A percentile compares a stretch with the other conserved stretches of the same genome.
Evolutionary conservation across 2,113 vertebrate genomes (phyloP).

Genomic region (Amphiprion ocellaris): DNA sequence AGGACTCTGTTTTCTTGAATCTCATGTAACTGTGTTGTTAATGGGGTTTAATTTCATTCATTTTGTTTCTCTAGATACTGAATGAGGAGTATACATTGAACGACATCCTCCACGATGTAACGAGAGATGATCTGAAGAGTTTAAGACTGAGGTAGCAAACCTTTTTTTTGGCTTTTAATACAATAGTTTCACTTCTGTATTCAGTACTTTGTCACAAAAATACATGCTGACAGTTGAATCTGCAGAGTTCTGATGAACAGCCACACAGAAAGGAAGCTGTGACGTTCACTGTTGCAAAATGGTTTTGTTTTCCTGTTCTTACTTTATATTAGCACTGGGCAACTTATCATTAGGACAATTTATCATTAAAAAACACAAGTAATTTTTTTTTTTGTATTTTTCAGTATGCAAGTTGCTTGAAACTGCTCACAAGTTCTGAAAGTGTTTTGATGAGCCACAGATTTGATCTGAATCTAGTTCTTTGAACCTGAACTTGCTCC

Average conservation of each 20-base stretch:
- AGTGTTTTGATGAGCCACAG: too few relatives aligned
- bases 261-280: slow-evolving; percentile 21
- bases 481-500: too few relatives aligned
- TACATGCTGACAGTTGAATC: neutral
- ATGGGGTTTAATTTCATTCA: neutral
- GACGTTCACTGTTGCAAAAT: slow-evolving; percentile 1
- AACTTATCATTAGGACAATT: neutral
- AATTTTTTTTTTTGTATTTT: too few relatives aligned
- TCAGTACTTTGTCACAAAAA: slow-evolving; percentile 1
- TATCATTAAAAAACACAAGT: too few relatives aligned
- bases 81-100: slow-evolving; percentile 92
- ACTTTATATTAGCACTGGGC: neutral
- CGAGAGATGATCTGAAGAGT: slow-evolving; percentile 95
- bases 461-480: too few relatives aligned
- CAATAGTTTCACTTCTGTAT: slow-evolving; percentile 37
- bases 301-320: slow-evolving; percentile 4
- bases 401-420: too few relatives aligned
- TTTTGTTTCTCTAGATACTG: slow-evolving; percentile 78
- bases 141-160: slow-evolving; percentile 90
- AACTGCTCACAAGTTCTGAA: too few relatives aligned
- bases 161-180: neutral
- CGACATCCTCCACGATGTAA: slow-evolving; percentile 92
- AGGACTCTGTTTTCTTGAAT: neutral
- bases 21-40: neutral
- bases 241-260: neutral